Base-by-base conservation (phyloP, 2,113 vertebrate genomes). In the Benthochromis sp. region DNA sequence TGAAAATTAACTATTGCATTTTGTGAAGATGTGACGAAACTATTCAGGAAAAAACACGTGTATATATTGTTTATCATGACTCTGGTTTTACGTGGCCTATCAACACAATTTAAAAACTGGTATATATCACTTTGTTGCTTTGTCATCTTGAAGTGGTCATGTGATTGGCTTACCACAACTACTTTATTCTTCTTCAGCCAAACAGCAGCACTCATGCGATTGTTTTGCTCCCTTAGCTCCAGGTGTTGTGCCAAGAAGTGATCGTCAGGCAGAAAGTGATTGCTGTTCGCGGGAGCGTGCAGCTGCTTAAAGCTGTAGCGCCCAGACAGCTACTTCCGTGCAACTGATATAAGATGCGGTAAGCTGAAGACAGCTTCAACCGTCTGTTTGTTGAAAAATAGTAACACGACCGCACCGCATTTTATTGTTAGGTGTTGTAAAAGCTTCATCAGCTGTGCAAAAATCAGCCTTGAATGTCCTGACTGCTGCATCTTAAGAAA, bases 331-430 rank as follows among this genome's bases (percentile, higher is more conserved):
- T 53, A 53, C 52, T 53, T 53, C 19, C 5, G 3, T 53, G 52
- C 52, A 53, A 0, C 52, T 53, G 52, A 11, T 11, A 53, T 53
- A 11, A 53, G 19, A 53, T 53, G 52, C 19, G 1, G 3, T 53
- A 21, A 53, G n/a, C n/a, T 53, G 52, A 53, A 53, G n/a, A 53
- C 52, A 2, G 52, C 19, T 21, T 4, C n/a, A 53, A 21, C 52
- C 2, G n/a, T 53, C 9, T 21, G 52, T 53, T 53, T 53, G 52
- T 21, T 53, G 52, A 21, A 21, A 53, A 53, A 21, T 21, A 11
- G n/a, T 53, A 11, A 53, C 52, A 11, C 5, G 0, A 6, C 52
- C 9, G 1, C 52, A 53, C n/a, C 1, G 1, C 52, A 21, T 53
- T 53, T 53, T 53, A 0, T 53, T 53, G 52, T 1, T 53, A 1